phyloP scores from a whole-genome alignment of 1,140 invertebrate species.

The Neomicropteryx cornuta region DNA sequence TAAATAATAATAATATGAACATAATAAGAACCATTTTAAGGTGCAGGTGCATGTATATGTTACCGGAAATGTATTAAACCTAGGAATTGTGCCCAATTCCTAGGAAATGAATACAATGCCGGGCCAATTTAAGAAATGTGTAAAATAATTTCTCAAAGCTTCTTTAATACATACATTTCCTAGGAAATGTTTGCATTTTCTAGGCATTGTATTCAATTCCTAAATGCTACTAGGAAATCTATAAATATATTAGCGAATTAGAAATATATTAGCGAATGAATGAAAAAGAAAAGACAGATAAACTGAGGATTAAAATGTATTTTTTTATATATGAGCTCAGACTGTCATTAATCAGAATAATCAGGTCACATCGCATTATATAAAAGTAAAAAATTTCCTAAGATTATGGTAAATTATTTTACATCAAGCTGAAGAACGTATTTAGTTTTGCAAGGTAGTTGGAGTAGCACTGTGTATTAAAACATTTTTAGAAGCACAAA shows the following conservation, averaged over 20 bases:
- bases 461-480: too few species aligned
- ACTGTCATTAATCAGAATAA: constrained; percentile 1
- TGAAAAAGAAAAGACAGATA: constrained; percentile 5
- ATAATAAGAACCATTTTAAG: too few species aligned
- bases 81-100: background rate
- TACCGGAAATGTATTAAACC: background rate
- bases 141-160: background rate
- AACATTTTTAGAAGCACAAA: too few species aligned
- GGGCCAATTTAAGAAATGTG: background rate
- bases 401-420: background rate
- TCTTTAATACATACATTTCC: constrained; percentile 1
- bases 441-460: too few species aligned
- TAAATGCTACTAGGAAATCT: background rate
- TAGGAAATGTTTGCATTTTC: background rate
- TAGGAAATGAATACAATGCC: background rate
- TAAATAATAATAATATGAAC: too few species aligned
- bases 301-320: background rate
- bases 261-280: constrained; percentile 1
- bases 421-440: too few species aligned
- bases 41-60: too few species aligned
- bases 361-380: background rate
- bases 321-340: background rate
- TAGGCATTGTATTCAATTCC: background rate
- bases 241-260: background rate
- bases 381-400: background rate